A percentile compares a stretch with the other conserved stretches of the same genome.
These are phyloP conservation scores for Oasisia sp. DNA, from an alignment of 2,888 invertebrate species.

Conservation along the genomic window DNA sequence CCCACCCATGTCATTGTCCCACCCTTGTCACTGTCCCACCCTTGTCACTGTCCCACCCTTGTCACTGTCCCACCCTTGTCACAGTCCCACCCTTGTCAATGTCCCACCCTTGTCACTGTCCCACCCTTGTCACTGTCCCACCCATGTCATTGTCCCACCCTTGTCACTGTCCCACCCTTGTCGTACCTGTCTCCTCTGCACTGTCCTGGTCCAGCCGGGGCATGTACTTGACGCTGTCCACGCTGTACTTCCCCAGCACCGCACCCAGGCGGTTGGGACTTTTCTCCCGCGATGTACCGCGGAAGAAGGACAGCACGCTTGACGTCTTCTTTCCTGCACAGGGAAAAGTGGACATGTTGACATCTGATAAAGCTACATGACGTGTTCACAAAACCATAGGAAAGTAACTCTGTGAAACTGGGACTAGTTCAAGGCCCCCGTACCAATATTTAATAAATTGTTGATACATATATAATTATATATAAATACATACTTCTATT, in stretches of 20 bases:
- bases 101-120: neutral
- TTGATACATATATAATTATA: no score
- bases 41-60: slow-evolving; percentile 42
- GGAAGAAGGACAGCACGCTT: slow-evolving; percentile 54
- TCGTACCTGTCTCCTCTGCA: slow-evolving; percentile 44
- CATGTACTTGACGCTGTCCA: slow-evolving; percentile 55
- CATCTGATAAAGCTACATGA: neutral
- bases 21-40: neutral
- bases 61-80: slow-evolving; percentile 39
- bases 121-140: neutral
- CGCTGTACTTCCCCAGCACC: slow-evolving; percentile 27
- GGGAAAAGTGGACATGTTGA: neutral
- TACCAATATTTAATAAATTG: no score
- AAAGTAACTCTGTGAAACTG: neutral
- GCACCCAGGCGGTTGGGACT: slow-evolving; percentile 44
- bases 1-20: neutral
- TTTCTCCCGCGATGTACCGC: slow-evolving; percentile 48
- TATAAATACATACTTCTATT: no score
- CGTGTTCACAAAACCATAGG: neutral
- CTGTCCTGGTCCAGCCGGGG: slow-evolving; percentile 49
- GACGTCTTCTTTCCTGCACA: neutral
- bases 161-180: neutral
- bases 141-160: no score
- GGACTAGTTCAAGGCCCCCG: no score
- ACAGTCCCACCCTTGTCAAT: no score